These are phyloP conservation scores for Pterocles gutturalis DNA, from an alignment of 2,113 vertebrate species.

Conservation along the genomic window DNA sequence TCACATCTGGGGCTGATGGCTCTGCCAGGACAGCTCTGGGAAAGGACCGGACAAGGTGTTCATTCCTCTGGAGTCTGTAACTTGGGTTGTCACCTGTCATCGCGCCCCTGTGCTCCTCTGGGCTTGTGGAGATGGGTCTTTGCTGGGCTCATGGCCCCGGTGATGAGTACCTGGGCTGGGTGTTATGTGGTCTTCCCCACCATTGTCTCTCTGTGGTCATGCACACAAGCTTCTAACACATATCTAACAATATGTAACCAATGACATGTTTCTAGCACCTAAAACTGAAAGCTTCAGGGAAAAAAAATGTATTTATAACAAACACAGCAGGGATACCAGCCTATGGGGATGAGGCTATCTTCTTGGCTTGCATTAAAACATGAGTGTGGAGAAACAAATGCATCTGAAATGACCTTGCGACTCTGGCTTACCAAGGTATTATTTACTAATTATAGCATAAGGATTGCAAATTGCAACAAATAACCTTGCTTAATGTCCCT, in stretches of 20 bases:
- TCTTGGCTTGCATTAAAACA: background rate
- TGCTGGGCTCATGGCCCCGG: background rate
- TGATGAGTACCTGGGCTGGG: background rate
- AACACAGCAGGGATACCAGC: background rate
- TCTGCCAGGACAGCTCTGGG: background rate
- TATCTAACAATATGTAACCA: background rate
- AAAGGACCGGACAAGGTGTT: background rate
- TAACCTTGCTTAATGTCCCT: background rate
- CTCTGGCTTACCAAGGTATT: background rate
- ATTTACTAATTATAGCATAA: background rate
- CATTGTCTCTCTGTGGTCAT: background rate
- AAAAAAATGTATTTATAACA: background rate
- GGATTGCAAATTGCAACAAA: slow-evolving; percentile 17
- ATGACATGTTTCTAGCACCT: background rate
- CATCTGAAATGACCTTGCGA: background rate
- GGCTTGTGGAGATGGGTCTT: background rate
- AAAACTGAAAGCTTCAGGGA: background rate
- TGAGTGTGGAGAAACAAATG: background rate
- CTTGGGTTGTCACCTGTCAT: background rate
- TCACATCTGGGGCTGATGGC: background rate
- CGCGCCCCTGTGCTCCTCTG: background rate
- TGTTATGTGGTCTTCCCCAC: background rate
- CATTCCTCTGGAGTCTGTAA: background rate
- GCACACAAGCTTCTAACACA: background rate
- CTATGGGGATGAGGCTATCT: background rate